Evolutionary conservation across 2,888 invertebrate species (phyloP).

Genomic region (Mythimna ferrago): DNA sequence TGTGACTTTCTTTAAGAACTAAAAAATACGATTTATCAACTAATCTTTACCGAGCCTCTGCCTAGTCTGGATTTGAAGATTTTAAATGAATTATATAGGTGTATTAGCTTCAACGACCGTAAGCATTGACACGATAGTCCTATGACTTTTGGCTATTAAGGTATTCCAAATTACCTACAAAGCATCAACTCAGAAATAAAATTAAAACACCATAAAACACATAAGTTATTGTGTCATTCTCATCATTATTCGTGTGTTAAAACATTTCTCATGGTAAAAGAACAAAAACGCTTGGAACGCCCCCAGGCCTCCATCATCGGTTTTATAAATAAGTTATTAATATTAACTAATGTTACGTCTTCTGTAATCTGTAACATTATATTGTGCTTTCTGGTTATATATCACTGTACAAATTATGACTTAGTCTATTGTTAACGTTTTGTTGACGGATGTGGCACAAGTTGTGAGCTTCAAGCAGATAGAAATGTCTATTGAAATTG

Average conservation of each 20-base stretch:
- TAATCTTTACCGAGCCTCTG: neutral
- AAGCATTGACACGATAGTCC: neutral
- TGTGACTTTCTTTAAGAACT: neutral
- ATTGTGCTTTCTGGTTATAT: slow-evolving; percentile 85
- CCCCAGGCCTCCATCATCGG: slow-evolving; percentile 58
- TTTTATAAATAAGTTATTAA: slow-evolving; percentile 75
- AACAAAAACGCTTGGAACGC: slow-evolving; percentile 58
- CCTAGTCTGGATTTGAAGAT: neutral
- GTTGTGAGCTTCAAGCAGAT: slow-evolving; percentile 30
- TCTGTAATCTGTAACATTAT: slow-evolving; percentile 84
- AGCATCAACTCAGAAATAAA: slow-evolving; percentile 27
- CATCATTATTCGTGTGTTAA: slow-evolving; percentile 53
- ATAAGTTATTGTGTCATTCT: slow-evolving; percentile 63
- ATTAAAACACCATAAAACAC: slow-evolving; percentile 54
- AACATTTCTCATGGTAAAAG: slow-evolving; percentile 57
- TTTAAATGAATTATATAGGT: neutral
- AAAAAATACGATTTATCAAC: too few relatives aligned
- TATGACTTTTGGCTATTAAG: slow-evolving; percentile 1
- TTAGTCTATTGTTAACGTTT: slow-evolving; percentile 83
- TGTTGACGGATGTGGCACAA: slow-evolving; percentile 70
- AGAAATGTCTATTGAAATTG: neutral
- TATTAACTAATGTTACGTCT: slow-evolving; percentile 84
- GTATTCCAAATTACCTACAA: slow-evolving; percentile 17
- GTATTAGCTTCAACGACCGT: neutral
- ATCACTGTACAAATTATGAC: slow-evolving; percentile 87